These are phyloP conservation scores for Darevskia nairensis DNA, from an alignment of 2,797 vertebrate species.

Conservation along the genomic window DNA sequence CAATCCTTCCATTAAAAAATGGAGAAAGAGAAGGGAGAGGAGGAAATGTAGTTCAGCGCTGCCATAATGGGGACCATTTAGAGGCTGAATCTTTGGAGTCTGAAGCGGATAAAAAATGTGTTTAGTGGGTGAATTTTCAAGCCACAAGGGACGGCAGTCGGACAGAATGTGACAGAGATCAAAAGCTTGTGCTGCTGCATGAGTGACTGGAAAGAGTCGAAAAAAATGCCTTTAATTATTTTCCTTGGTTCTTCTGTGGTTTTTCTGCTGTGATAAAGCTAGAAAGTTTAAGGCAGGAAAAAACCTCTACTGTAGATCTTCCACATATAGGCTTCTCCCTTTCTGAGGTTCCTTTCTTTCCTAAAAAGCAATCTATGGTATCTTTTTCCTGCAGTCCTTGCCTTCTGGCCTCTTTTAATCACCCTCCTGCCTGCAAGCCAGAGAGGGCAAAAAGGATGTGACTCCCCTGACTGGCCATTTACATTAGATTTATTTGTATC, in stretches of 20 bases:
- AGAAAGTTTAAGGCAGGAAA: background rate
- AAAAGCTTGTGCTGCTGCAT: background rate
- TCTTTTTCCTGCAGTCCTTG: background rate
- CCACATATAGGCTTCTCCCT: background rate
- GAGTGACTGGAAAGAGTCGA: background rate
- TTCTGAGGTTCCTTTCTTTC: background rate
- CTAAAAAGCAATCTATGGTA: background rate
- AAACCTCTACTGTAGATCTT: background rate
- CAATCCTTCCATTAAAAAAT: background rate
- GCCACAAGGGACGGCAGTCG: background rate
- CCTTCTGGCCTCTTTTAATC: background rate
- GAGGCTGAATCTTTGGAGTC: background rate
- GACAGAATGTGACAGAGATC: constrained; percentile 16
- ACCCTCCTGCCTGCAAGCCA: background rate
- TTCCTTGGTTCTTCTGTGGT: background rate
- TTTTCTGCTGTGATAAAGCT: constrained; percentile 12
- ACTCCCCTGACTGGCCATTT: constrained; percentile 1
- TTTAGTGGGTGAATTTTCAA: constrained; percentile 44
- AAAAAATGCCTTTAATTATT: constrained; percentile 23
- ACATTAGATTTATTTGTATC: constrained; percentile 2
- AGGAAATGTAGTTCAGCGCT: background rate
- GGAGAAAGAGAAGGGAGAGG: constrained; percentile 10
- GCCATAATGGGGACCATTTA: constrained; percentile 1
- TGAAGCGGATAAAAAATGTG: constrained; percentile 26
- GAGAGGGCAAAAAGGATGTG: background rate